These are phyloP conservation scores for Lates japonicus DNA, from an alignment of 2,797 vertebrate species.

Conservation along the genomic window DNA sequence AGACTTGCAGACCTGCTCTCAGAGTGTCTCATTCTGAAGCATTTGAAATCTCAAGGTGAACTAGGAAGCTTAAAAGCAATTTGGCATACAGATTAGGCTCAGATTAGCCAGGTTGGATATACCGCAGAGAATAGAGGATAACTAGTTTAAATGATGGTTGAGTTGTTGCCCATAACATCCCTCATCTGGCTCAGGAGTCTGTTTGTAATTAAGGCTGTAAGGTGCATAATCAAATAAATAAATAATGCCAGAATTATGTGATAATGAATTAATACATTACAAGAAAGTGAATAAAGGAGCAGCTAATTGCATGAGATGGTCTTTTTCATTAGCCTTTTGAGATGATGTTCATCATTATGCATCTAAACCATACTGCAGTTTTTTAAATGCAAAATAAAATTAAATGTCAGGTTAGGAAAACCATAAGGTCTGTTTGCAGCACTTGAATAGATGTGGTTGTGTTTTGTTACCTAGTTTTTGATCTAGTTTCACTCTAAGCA, in stretches of 20 bases:
- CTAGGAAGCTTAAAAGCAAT: conserved; percentile 79
- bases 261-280: conserved; percentile 87
- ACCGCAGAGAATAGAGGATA: conserved; percentile 82
- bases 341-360: conserved; percentile 86
- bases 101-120: conserved; percentile 80
- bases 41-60: conserved; percentile 67
- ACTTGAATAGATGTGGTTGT: conserved; percentile 56
- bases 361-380: conserved; percentile 80
- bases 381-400: conserved; percentile 81
- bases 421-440: conserved; percentile 6
- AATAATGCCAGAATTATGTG: conserved; percentile 81
- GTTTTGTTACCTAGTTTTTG: conserved; percentile 34
- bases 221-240: conserved; percentile 86
- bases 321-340: conserved; percentile 84
- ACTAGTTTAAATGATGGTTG: conserved; percentile 80
- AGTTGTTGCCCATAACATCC: conserved; percentile 69
- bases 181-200: conserved; percentile 72
- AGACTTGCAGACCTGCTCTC: conserved; percentile 68
- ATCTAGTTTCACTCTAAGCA: conserved; percentile 9
- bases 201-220: conserved; percentile 86
- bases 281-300: conserved; percentile 83
- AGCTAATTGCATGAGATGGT: conserved; percentile 84
- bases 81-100: conserved; percentile 80
- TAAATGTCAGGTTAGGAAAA: conserved; percentile 57
- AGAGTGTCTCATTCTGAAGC: conserved; percentile 65